A percentile compares a stretch with the other conserved stretches of the same genome.
Evolutionary conservation across 2,888 invertebrate species (phyloP).

Genomic region (Limnephilus lunatus): DNA sequence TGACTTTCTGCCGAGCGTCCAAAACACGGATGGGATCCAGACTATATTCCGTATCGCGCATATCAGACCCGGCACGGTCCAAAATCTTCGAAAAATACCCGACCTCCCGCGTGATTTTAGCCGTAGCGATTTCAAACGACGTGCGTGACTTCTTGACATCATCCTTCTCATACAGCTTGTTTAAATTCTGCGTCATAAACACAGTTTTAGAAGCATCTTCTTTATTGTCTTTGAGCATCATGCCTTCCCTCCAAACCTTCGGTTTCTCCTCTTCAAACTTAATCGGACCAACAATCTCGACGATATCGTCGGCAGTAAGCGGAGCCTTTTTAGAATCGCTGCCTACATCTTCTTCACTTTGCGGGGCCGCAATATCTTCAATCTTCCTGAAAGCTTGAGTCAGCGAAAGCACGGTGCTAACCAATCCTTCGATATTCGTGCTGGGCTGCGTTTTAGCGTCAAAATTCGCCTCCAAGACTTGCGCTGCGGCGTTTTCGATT

Average conservation of each 20-base stretch:
- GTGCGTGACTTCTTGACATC: constrained; percentile 43
- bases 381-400: constrained; percentile 31
- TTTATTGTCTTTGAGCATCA: constrained; percentile 47
- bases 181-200: constrained; percentile 61
- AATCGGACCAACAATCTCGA: neutral
- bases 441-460: constrained; percentile 15
- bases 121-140: constrained; percentile 48
- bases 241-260: constrained; percentile 63
- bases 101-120: constrained; percentile 57
- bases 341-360: neutral
- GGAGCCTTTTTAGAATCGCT: neutral
- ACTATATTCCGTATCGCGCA: constrained; percentile 56
- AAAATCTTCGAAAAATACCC: constrained; percentile 60
- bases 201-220: constrained; percentile 57
- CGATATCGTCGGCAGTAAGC: neutral
- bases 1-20: constrained; percentile 48
- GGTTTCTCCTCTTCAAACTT: neutral
- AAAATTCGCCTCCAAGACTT: constrained; percentile 34
- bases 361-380: constrained; percentile 2
- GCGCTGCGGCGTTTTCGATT: constrained; percentile 31
- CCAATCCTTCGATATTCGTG: constrained; percentile 38
- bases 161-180: constrained; percentile 58
- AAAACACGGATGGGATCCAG: constrained; percentile 42
- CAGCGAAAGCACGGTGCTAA: constrained; percentile 42
- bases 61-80: constrained; percentile 48